Evolutionary conservation across 2,888 invertebrate species (phyloP).

Genomic region (Phengaris arion): DNA sequence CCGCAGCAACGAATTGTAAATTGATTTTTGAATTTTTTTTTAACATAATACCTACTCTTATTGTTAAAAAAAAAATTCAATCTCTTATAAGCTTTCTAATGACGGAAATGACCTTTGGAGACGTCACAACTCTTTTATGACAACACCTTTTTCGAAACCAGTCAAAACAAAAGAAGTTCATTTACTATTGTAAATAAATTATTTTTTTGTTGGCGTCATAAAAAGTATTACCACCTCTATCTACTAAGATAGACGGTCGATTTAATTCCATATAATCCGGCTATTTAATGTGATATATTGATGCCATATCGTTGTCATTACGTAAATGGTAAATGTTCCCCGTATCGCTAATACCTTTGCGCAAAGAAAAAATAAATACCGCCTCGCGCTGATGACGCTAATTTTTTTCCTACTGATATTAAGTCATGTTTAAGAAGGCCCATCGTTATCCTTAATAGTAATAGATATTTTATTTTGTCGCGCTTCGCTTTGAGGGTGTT

Average conservation of each 20-base stretch:
- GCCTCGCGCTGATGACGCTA: constrained; percentile 65
- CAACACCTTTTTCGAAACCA: too few relatives aligned
- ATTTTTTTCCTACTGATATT: constrained; percentile 79
- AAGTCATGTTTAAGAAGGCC: constrained; percentile 79
- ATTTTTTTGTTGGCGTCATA: background rate
- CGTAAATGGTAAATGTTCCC: constrained; percentile 37
- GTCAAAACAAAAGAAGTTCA: too few relatives aligned
- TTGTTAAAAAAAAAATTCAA: too few relatives aligned
- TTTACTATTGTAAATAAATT: too few relatives aligned
- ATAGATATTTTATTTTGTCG: constrained; percentile 80
- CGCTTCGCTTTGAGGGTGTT: constrained; percentile 70
- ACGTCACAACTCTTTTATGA: too few relatives aligned
- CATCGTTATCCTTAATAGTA: constrained; percentile 79
- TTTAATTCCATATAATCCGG: constrained; percentile 13
- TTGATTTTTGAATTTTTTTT: too few relatives aligned
- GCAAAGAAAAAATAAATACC: constrained; percentile 46
- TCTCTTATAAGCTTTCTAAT: too few relatives aligned
- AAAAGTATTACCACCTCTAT: background rate
- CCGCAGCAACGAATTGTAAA: too few relatives aligned
- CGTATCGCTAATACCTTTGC: constrained; percentile 48
- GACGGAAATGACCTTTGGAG: too few relatives aligned
- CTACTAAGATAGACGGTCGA: background rate
- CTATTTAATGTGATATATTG: constrained; percentile 3
- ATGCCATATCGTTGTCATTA: constrained; percentile 36
- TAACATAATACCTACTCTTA: too few relatives aligned